phyloP scores from a whole-genome alignment of 2,888 invertebrate species.

The Drosophila imparisetae region DNA sequence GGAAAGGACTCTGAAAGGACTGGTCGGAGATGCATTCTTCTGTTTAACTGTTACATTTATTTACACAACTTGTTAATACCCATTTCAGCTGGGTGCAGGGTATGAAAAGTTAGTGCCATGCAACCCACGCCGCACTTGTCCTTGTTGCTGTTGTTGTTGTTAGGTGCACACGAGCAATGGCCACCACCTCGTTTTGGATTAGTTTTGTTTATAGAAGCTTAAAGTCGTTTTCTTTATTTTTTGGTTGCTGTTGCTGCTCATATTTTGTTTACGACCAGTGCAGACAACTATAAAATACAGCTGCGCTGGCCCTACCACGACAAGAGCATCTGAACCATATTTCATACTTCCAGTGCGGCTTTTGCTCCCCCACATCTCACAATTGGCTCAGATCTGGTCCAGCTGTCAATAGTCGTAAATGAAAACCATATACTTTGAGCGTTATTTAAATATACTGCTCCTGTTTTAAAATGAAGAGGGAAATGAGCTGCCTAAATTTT shows the following conservation, averaged over 20 bases:
- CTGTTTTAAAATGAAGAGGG: neutral
- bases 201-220: slow-evolving; percentile 60
- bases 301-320: slow-evolving; percentile 25
- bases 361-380: slow-evolving; percentile 2
- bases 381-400: slow-evolving; percentile 4
- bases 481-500: neutral
- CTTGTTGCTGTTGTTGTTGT: slow-evolving; percentile 16
- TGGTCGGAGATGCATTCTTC: neutral
- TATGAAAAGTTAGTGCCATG: slow-evolving; percentile 6
- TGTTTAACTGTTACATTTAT: neutral
- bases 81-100: neutral
- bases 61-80: neutral
- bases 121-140: slow-evolving; percentile 24
- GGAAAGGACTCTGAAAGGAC: neutral
- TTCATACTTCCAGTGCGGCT: slow-evolving; percentile 32
- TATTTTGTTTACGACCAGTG: slow-evolving; percentile 56
- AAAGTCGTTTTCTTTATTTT: slow-evolving; percentile 14
- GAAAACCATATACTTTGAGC: slow-evolving; percentile 11
- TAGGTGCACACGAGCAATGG: slow-evolving; percentile 34
- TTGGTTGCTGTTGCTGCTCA: slow-evolving; percentile 13
- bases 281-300: slow-evolving; percentile 58
- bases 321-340: slow-evolving; percentile 14
- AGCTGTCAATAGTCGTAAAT: slow-evolving; percentile 15
- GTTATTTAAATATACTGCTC: neutral
- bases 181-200: slow-evolving; percentile 42